Conservation (phyloP, 2,797 vertebrate species). For the Triplophysa yarkandensis region DNA sequence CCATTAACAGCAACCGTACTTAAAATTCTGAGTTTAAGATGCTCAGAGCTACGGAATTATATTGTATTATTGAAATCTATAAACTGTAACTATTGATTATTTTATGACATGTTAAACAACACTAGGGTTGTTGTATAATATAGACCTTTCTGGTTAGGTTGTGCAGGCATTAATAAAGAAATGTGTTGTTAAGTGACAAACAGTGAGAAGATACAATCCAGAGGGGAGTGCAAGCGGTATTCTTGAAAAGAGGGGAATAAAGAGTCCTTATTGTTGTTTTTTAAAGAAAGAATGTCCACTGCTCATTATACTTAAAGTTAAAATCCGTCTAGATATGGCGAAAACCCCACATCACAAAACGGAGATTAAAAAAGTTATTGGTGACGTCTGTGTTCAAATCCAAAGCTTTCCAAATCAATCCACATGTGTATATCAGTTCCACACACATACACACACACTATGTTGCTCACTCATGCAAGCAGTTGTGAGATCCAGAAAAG, state of each 20-base stretch:
- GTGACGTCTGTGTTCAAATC: conserved; percentile 27
- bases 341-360: conserved; percentile 17
- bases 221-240: neutral
- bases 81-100: conserved; percentile 8
- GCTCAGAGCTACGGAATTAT: neutral
- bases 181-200: neutral
- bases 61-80: neutral
- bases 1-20: neutral
- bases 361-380: conserved; percentile 34
- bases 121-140: neutral
- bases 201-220: neutral
- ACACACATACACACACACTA: conserved; percentile 35
- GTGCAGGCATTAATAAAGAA: neutral
- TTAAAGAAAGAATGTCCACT: conserved; percentile 44
- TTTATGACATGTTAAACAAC: neutral
- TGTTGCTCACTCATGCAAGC: conserved; percentile 61
- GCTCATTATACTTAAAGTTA: conserved; percentile 35
- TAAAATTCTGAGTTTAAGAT: neutral
- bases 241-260: neutral
- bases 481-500: neutral
- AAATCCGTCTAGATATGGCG: conserved; percentile 4
- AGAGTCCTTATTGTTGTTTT: conserved; percentile 21
- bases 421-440: conserved; percentile 61
- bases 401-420: conserved; percentile 47
- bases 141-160: neutral